A percentile compares a stretch with the other conserved stretches of the same genome.
phyloP scores from a whole-genome alignment of 2,888 invertebrate species.

The Torymus auratus region DNA sequence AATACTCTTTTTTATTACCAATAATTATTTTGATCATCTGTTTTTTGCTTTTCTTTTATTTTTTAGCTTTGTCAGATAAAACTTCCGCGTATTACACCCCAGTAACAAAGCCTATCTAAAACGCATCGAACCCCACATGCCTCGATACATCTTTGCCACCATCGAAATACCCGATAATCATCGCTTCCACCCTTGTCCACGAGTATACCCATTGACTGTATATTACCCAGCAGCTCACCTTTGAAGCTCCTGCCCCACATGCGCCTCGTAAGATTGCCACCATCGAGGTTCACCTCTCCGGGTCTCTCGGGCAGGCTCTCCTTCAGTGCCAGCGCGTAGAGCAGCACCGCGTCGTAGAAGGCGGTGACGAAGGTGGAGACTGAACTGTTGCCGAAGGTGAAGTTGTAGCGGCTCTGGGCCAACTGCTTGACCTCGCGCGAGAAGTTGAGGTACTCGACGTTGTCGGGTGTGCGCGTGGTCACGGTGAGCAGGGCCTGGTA shows the following conservation, averaged over 20 bases:
- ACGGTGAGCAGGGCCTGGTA: conserved; percentile 93
- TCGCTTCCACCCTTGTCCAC: too few relatives aligned
- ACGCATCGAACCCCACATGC: too few relatives aligned
- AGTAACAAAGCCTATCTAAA: too few relatives aligned
- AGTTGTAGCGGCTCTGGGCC: conserved; percentile 84
- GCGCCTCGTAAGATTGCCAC: conserved; percentile 87
- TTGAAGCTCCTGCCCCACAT: conserved; percentile 93
- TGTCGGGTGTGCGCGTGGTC: conserved; percentile 89
- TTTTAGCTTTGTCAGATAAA: too few relatives aligned
- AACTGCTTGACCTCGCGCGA: conserved; percentile 85
- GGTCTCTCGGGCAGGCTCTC: conserved; percentile 82
- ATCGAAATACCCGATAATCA: too few relatives aligned
- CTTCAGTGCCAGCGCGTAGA: conserved; percentile 94
- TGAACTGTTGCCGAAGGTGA: conserved; percentile 85
- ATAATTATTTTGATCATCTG: too few relatives aligned
- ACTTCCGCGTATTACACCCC: too few relatives aligned
- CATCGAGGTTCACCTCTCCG: conserved; percentile 81
- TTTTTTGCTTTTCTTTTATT: too few relatives aligned
- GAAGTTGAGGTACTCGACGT: conserved; percentile 87
- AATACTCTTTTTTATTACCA: too few relatives aligned
- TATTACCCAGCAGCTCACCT: conserved; percentile 79
- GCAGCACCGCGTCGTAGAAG: conserved; percentile 96
- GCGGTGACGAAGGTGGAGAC: conserved; percentile 96
- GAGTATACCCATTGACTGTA: neutral
- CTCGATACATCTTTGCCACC: too few relatives aligned